Percentiles rank a stretch among this genome's conserved stretches.
These are phyloP conservation scores for Sebastes cheni DNA, from an alignment of 2,797 vertebrate genomes.

Conservation along the genomic window DNA sequence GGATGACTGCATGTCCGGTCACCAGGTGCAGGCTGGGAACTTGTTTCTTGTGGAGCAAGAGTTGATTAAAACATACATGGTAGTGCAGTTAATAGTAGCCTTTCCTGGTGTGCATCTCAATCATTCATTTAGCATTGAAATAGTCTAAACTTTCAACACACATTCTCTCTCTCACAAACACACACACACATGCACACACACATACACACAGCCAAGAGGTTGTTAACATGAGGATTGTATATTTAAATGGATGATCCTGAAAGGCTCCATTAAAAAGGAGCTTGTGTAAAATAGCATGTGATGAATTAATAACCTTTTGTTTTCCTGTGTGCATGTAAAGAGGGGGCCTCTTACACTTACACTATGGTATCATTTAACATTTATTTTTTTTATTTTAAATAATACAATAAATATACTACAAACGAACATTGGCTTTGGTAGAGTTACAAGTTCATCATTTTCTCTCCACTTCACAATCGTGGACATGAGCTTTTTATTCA, in stretches of 20 bases:
- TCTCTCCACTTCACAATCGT: constrained; percentile 80
- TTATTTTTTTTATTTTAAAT: constrained; percentile 87
- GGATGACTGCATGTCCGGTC: neutral
- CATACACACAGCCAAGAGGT: constrained; percentile 14
- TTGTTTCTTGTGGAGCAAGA: constrained; percentile 11
- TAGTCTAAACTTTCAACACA: neutral
- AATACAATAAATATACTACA: constrained; percentile 91
- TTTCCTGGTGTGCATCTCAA: constrained; percentile 3
- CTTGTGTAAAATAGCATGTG: constrained; percentile 20
- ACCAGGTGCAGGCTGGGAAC: neutral
- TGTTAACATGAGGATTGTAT: constrained; percentile 1
- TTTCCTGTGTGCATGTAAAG: constrained; percentile 71
- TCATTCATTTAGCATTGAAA: neutral
- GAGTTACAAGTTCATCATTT: constrained; percentile 84
- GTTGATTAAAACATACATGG: constrained; percentile 1
- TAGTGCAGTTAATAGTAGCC: neutral
- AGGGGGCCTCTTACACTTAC: constrained; percentile 81
- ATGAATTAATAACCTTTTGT: constrained; percentile 19
- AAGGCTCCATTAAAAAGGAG: neutral
- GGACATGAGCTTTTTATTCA: constrained; percentile 73
- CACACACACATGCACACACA: neutral
- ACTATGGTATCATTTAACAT: constrained; percentile 86
- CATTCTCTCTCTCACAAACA: neutral
- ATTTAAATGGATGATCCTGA: neutral
- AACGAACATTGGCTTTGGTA: constrained; percentile 82